Percentiles rank a stretch among this genome's conserved stretches.
phyloP scores from a whole-genome alignment of 2,888 invertebrate species.

The Cantharis rustica region DNA sequence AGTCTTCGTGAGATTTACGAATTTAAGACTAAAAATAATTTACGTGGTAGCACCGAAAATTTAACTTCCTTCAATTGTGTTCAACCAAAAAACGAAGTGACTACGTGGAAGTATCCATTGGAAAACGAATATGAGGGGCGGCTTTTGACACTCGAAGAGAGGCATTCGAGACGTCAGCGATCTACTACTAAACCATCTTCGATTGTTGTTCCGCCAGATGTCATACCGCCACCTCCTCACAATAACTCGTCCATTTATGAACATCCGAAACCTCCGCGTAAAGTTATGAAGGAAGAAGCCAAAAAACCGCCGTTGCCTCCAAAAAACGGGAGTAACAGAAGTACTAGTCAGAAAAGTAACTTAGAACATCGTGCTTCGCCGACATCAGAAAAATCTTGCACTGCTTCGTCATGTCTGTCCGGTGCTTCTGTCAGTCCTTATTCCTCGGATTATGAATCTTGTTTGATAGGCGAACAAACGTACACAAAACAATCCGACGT shows the following conservation, averaged over 20 bases:
- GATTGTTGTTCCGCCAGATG: slow-evolving; percentile 66
- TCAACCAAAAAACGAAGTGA: slow-evolving; percentile 15
- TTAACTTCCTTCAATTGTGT: slow-evolving; percentile 33
- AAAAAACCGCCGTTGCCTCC: slow-evolving; percentile 56
- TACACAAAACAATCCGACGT: slow-evolving; percentile 14
- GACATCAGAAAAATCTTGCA: slow-evolving; percentile 34
- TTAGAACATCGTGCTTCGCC: slow-evolving; percentile 47
- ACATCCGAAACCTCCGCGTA: slow-evolving; percentile 64
- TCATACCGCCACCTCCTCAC: slow-evolving; percentile 68
- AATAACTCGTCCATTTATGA: slow-evolving; percentile 63
- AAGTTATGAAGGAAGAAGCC: slow-evolving; percentile 53
- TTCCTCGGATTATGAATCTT: slow-evolving; percentile 60
- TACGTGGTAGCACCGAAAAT: slow-evolving; percentile 52
- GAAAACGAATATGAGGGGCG: slow-evolving; percentile 63
- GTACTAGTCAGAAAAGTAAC: slow-evolving; percentile 25
- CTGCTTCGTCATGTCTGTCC: slow-evolving; percentile 38
- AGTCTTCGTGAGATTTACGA: slow-evolving; percentile 78
- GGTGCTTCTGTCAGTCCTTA: slow-evolving; percentile 60
- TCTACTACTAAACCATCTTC: slow-evolving; percentile 60
- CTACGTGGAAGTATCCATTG: slow-evolving; percentile 42
- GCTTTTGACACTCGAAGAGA: slow-evolving; percentile 71
- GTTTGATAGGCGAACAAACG: slow-evolving; percentile 23
- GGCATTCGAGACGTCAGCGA: slow-evolving; percentile 76
- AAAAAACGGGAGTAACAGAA: slow-evolving; percentile 68
- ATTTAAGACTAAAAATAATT: slow-evolving; percentile 60